Evolutionary conservation across 2,113 vertebrate genomes (phyloP).

Genomic region (Festucalex cinctus): DNA sequence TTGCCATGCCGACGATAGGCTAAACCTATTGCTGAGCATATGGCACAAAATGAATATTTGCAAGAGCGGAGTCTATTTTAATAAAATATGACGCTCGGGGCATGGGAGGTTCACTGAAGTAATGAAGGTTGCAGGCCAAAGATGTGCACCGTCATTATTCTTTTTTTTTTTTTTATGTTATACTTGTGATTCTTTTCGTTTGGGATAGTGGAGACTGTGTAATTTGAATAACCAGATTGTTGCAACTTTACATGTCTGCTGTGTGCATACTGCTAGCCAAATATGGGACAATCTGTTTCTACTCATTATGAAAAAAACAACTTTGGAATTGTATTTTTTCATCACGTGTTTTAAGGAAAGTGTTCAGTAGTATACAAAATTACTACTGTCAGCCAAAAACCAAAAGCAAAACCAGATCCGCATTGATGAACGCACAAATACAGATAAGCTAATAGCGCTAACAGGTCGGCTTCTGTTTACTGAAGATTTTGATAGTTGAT

Average conservation of each 20-base stretch:
- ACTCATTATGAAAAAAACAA: too few relatives aligned
- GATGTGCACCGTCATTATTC: not conserved
- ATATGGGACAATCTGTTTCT: not conserved
- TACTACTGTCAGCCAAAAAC: too few relatives aligned
- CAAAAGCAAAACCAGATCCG: too few relatives aligned
- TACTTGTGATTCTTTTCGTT: not conserved
- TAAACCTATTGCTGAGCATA: not conserved
- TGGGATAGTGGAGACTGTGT: not conserved
- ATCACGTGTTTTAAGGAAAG: too few relatives aligned
- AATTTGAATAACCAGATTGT: not conserved
- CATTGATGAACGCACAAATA: too few relatives aligned
- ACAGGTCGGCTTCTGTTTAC: too few relatives aligned
- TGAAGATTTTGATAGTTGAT: too few relatives aligned
- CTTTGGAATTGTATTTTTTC: too few relatives aligned
- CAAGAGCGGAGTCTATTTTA: not conserved
- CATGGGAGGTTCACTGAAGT: not conserved
- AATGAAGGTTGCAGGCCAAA: not conserved
- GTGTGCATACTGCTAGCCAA: not conserved
- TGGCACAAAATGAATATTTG: not conserved
- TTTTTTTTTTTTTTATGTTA: not conserved
- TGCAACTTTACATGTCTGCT: not conserved
- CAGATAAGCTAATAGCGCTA: too few relatives aligned
- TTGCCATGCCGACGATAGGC: constrained; percentile 13
- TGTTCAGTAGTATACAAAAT: too few relatives aligned
- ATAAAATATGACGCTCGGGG: constrained; percentile 20